Percentiles rank a stretch among this genome's conserved stretches.
phyloP scores from a whole-genome alignment of 2,113 vertebrate species.

The Rhadina sibilatrix region DNA sequence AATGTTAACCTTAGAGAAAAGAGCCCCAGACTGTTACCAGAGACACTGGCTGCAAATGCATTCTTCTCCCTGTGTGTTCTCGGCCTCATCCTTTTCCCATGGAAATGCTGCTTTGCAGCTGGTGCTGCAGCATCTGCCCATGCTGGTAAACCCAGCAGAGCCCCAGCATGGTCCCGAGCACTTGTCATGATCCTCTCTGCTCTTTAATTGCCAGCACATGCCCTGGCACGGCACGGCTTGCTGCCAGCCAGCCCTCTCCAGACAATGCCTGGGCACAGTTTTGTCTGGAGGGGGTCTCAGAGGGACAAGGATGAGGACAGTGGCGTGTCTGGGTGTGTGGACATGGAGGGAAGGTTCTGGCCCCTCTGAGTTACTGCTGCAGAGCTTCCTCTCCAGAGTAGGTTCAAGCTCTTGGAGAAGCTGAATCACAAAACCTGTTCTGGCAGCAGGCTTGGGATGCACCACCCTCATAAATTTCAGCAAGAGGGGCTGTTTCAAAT shows the following conservation, averaged over 20 bases:
- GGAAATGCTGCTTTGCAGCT: background rate
- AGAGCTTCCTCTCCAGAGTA: fast-evolving
- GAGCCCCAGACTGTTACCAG: background rate
- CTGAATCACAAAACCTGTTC: background rate
- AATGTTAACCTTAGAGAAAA: background rate
- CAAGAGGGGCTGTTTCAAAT: background rate
- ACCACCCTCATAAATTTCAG: background rate
- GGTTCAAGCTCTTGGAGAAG: background rate
- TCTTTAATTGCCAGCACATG: background rate
- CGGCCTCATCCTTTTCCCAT: background rate
- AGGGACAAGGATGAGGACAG: fast-evolving
- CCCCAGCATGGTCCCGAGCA: background rate
- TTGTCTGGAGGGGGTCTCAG: background rate
- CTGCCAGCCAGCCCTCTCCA: background rate
- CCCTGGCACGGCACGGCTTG: fast-evolving
- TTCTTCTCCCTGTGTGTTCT: constrained; percentile 24
- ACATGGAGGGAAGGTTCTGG: background rate
- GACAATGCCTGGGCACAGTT: background rate
- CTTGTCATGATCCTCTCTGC: background rate
- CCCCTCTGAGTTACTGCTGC: background rate
- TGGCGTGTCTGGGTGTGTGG: background rate
- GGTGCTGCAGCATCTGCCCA: background rate
- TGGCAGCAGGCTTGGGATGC: background rate
- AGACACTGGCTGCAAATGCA: background rate
- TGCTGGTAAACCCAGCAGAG: background rate